Percentiles rank a stretch among this genome's conserved stretches.
Conservation (phyloP, 2,888 invertebrate genomes). For the Drosophila formosana region DNA sequence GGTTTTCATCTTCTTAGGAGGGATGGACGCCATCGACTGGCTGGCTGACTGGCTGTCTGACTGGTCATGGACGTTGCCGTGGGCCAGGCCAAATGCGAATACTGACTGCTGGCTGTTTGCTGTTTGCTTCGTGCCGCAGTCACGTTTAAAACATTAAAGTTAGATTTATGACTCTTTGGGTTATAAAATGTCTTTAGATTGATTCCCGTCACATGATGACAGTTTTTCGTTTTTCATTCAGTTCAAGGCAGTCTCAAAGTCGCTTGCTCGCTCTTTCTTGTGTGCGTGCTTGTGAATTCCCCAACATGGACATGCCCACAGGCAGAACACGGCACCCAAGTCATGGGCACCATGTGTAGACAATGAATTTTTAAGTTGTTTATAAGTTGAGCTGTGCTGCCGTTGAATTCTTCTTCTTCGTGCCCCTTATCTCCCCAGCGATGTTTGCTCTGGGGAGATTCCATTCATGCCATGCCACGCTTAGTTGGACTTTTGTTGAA, state of each 20-base stretch:
- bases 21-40: not conserved
- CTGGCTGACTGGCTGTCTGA: not conserved
- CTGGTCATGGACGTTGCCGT: constrained; percentile 45
- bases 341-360: constrained; percentile 72
- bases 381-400: constrained; percentile 59
- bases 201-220: constrained; percentile 84
- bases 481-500: constrained; percentile 10
- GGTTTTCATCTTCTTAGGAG: constrained; percentile 46
- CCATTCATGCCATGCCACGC: constrained; percentile 1
- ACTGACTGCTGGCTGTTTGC: constrained; percentile 12
- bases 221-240: constrained; percentile 73
- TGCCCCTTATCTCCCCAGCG: not conserved
- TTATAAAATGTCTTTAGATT: constrained; percentile 84
- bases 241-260: constrained; percentile 41
- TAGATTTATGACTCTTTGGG: constrained; percentile 84
- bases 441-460: constrained; percentile 11
- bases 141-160: constrained; percentile 83
- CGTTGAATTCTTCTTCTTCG: not conserved
- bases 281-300: constrained; percentile 27
- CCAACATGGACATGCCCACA: constrained; percentile 46
- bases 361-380: constrained; percentile 83
- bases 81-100: constrained; percentile 9
- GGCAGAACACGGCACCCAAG: constrained; percentile 40
- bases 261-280: not conserved
- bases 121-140: constrained; percentile 75